Base-by-base conservation (phyloP, 2,797 vertebrate genomes). In the Aeoliscus strigatus region DNA sequence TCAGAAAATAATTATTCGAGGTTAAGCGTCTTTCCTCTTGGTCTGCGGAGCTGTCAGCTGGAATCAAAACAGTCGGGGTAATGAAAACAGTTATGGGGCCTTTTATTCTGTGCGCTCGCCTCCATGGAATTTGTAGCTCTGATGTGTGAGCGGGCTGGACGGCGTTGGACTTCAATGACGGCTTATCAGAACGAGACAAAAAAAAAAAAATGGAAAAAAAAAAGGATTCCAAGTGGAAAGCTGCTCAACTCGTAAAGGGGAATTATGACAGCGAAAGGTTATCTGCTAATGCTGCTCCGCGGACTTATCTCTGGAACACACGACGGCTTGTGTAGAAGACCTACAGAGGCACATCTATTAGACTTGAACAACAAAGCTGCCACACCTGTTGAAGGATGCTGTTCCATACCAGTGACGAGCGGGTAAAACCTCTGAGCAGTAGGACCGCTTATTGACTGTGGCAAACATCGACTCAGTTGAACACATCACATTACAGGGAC, bases 1-100 rank as follows among this genome's bases (percentile, higher is more conserved):
- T 85, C 83, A 82, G 48, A 63, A 51, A 56, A 70, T 78, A 84
- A 87, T 88, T 78, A 84, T 79, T 65, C 53, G 47, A 81, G 80
- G 83, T 87, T 83, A 86, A 86, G 84, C 63, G 70, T 60, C 79
- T 79, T 79, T 67, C 62, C 53, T 54, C n/a, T 67, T 58, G 44
- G 48, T 62, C 65, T 74, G 51, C 29, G 13, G 51, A 67, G 73
- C 66, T 48, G 56, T 66, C 73, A 73, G 40, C 39, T 52, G 60
- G 71, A 83, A 82, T 79, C 65, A 80, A 77, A 76, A 67, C 65
- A 59, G 59, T 28, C 33, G 43, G 42, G 55, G 56, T 50, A 73
- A 72, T 61, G 60, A 75, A 59, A 73, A 69, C 39, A 53, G 49
- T 17, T 32, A 60, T 33, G 37, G 46, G 43, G 45, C 43, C 41